Evolutionary conservation across 2,797 vertebrate genomes (phyloP).

Genomic region (Pyrocephalus nanus): DNA sequence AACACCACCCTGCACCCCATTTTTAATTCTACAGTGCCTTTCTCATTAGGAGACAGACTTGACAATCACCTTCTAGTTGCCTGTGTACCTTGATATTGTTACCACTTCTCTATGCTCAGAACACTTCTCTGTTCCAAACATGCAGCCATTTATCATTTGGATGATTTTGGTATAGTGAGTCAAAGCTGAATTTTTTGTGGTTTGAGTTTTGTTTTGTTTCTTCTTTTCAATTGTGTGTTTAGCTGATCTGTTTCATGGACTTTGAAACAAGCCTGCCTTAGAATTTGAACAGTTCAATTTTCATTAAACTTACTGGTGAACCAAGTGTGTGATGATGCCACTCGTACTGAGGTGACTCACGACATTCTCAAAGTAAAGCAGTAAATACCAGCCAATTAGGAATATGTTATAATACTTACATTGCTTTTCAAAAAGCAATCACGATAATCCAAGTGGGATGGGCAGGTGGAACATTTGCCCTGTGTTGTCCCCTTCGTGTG

Average conservation of each 20-base stretch:
- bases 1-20: not conserved
- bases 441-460: not conserved
- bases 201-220: not conserved
- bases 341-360: not conserved
- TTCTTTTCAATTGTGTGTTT: not conserved
- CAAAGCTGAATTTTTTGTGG: not conserved
- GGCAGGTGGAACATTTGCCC: not conserved
- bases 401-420: not conserved
- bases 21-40: not conserved
- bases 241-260: not conserved
- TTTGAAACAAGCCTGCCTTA: not conserved
- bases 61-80: not conserved
- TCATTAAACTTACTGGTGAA: not conserved
- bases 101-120: not conserved
- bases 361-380: not conserved
- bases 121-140: not conserved
- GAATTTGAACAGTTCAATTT: not conserved
- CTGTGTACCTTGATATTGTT: not conserved
- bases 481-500: not conserved
- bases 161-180: not conserved
- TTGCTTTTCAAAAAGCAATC: not conserved
- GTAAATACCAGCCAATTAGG: not conserved
- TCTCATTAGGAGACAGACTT: not conserved
- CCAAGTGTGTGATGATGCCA: not conserved
- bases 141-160: not conserved